Evolutionary conservation across 1,140 invertebrate genomes (phyloP).

Genomic region (Euwallacea similis): DNA sequence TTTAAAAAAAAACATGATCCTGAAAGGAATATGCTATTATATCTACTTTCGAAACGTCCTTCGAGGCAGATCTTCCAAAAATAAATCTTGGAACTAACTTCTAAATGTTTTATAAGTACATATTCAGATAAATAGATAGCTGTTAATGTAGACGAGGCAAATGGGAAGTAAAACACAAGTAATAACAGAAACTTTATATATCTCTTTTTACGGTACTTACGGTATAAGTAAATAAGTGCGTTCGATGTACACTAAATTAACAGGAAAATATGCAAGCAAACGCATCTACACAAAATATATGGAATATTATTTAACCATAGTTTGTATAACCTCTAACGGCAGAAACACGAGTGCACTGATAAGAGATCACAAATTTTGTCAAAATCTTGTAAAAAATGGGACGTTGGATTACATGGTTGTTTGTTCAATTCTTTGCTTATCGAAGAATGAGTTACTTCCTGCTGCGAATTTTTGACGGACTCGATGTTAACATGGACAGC

Average conservation of each 20-base stretch:
- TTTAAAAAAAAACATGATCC: too few species aligned
- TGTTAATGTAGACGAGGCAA: too few species aligned
- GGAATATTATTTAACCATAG: constrained; percentile 49
- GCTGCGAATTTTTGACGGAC: constrained; percentile 44
- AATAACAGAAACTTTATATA: constrained; percentile 51
- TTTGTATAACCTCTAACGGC: constrained; percentile 43
- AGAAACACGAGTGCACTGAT: constrained; percentile 47
- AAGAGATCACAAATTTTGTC: constrained; percentile 43
- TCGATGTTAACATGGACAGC: constrained; percentile 48
- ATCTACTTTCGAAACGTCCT: too few species aligned
- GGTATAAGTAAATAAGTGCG: constrained; percentile 50
- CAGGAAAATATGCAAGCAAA: constrained; percentile 50
- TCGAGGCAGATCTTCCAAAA: too few species aligned
- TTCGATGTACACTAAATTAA: constrained; percentile 54
- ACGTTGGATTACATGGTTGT: constrained; percentile 40
- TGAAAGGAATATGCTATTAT: too few species aligned
- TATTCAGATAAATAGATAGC: too few species aligned
- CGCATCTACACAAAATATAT: constrained; percentile 53
- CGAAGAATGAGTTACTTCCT: constrained; percentile 36
- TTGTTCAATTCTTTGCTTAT: constrained; percentile 28
- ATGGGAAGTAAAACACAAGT: background rate
- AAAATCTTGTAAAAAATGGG: constrained; percentile 46
- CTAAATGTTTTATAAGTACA: too few species aligned
- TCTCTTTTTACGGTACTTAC: constrained; percentile 42
- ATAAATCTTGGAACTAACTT: too few species aligned